phyloP scores from a whole-genome alignment of 2,113 vertebrate species.

The Mugil cephalus region DNA sequence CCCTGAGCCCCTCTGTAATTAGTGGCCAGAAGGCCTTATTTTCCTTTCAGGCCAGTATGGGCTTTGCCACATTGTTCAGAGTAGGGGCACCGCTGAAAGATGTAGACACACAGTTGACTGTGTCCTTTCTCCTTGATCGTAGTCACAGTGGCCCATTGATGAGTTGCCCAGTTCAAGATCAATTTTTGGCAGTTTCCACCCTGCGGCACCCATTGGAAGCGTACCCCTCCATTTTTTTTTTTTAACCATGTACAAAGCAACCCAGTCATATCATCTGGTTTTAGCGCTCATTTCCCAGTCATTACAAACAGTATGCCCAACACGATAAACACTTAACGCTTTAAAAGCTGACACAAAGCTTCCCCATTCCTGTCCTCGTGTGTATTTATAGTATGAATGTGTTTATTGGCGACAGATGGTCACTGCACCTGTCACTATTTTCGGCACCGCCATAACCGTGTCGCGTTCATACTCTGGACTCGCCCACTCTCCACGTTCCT shows the following conservation, averaged over 20 bases:
- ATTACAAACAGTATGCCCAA: constrained; percentile 4
- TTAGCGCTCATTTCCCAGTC: background rate
- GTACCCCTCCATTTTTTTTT: constrained; percentile 18
- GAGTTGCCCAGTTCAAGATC: constrained; percentile 26
- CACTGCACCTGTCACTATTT: constrained; percentile 69
- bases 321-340: constrained; percentile 17
- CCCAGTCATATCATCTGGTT: constrained; percentile 21
- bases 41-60: constrained; percentile 36
- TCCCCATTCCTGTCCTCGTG: constrained; percentile 14
- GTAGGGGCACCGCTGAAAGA: constrained; percentile 24
- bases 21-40: constrained; percentile 44
- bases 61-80: constrained; percentile 37
- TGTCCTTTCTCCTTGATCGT: constrained; percentile 25
- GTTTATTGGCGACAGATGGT: constrained; percentile 57
- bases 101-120: constrained; percentile 44
- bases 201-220: constrained; percentile 2
- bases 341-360: constrained; percentile 45
- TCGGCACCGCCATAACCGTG: constrained; percentile 20
- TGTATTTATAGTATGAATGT: constrained; percentile 56
- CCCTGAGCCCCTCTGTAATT: constrained; percentile 52
- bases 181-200: constrained; percentile 21
- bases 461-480: constrained; percentile 27
- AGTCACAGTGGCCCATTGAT: constrained; percentile 38
- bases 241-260: background rate
- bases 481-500: constrained; percentile 43